Conservation (phyloP, 2,888 invertebrate species). For the Cantharis flavilabris region DNA sequence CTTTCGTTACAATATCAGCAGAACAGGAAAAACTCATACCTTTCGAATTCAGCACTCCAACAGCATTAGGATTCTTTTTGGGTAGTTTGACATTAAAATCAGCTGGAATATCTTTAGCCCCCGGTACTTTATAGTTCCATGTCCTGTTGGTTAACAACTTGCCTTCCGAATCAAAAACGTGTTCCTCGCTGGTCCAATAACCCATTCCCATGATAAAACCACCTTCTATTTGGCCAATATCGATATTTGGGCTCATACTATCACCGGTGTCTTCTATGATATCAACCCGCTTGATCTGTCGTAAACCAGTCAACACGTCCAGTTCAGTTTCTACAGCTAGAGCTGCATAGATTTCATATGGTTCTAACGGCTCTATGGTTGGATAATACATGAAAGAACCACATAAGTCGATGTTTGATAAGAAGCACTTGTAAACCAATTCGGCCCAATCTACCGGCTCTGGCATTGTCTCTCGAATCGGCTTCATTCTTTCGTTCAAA, state of each 20-base stretch:
- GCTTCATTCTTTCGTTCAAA: constrained; percentile 43
- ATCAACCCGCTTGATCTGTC: constrained; percentile 69
- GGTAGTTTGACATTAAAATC: constrained; percentile 74
- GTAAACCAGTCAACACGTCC: constrained; percentile 54
- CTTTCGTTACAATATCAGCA: neutral
- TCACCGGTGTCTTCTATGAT: constrained; percentile 67
- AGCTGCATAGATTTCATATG: constrained; percentile 68
- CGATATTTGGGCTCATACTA: neutral
- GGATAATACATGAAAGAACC: constrained; percentile 60
- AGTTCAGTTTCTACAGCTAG: constrained; percentile 70
- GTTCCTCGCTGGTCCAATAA: constrained; percentile 75
- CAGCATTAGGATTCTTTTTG: constrained; percentile 66
- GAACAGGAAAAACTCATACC: constrained; percentile 52
- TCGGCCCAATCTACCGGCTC: constrained; percentile 61
- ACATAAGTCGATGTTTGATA: constrained; percentile 62
- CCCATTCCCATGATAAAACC: constrained; percentile 68
- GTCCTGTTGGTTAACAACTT: constrained; percentile 74
- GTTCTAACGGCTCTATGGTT: neutral
- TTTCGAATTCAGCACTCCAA: constrained; percentile 75
- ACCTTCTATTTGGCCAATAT: constrained; percentile 71
- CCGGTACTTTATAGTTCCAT: constrained; percentile 81
- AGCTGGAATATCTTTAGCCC: constrained; percentile 76
- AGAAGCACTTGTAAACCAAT: constrained; percentile 59
- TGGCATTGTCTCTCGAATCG: constrained; percentile 60
- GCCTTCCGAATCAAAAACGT: constrained; percentile 67